These are phyloP conservation scores for Emydocephalus ijimae DNA, from an alignment of 2,113 vertebrate species.

Conservation along the genomic window DNA sequence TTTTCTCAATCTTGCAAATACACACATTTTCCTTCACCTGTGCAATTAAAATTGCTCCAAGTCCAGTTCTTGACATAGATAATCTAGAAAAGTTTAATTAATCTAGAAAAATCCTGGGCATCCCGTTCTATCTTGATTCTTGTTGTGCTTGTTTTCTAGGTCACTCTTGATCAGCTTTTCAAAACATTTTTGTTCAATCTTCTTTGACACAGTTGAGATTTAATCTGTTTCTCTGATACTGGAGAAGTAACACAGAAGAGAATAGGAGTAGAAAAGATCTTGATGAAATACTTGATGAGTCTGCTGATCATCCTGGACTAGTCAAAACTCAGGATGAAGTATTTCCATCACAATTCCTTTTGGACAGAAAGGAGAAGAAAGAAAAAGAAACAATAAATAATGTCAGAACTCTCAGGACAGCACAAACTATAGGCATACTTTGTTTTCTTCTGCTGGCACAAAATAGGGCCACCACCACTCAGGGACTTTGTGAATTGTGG, in stretches of 20 bases:
- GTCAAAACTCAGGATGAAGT: not conserved
- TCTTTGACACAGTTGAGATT: not conserved
- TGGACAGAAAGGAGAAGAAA: not conserved
- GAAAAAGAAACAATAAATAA: not conserved
- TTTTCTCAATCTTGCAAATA: not conserved
- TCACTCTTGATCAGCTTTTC: conserved; percentile 22
- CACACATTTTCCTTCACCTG: not conserved
- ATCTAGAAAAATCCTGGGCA: not conserved
- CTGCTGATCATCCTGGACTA: not conserved
- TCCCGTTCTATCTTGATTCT: not conserved
- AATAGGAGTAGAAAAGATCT: not conserved
- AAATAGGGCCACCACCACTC: conserved; percentile 59
- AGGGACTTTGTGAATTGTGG: conserved; percentile 62
- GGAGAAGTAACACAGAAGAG: not conserved
- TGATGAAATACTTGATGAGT: not conserved
- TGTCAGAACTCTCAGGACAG: conserved; percentile 61
- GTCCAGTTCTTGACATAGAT: not conserved
- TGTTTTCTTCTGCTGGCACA: conserved; percentile 60
- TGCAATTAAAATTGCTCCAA: not conserved
- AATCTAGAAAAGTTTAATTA: not conserved
- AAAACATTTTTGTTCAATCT: not conserved
- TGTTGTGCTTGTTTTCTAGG: conserved; percentile 37
- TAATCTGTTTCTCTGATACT: not conserved
- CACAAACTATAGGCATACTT: conserved; percentile 40
- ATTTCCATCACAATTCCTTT: not conserved